Evolutionary conservation across 2,113 vertebrate genomes (phyloP).

Genomic region (Hiodon tergisus): DNA sequence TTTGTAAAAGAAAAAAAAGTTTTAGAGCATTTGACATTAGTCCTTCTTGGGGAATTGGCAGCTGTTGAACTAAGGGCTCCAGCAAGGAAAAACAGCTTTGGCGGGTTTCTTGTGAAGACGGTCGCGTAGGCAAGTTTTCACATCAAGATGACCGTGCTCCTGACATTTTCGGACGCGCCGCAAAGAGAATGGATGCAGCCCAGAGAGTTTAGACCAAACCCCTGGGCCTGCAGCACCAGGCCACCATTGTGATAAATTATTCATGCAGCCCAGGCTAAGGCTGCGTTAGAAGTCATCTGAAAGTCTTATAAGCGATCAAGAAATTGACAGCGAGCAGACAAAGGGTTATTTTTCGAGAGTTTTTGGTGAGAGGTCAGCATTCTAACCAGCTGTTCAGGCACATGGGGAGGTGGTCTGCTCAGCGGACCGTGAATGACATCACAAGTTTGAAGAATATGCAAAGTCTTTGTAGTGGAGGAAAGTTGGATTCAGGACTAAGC

Average conservation of each 20-base stretch:
- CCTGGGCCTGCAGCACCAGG: slow-evolving; percentile 55
- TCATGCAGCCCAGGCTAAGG: slow-evolving; percentile 62
- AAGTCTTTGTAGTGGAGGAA: slow-evolving; percentile 42
- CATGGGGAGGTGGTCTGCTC: slow-evolving; percentile 64
- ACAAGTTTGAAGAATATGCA: slow-evolving; percentile 59
- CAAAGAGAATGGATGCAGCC: slow-evolving; percentile 49
- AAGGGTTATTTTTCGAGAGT: slow-evolving; percentile 53
- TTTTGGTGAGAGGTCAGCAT: slow-evolving; percentile 45
- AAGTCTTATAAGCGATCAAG: slow-evolving; percentile 55
- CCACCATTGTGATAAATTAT: slow-evolving; percentile 67
- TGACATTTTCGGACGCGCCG: slow-evolving; percentile 52
- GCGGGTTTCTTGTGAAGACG: neutral
- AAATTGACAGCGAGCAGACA: slow-evolving; percentile 62
- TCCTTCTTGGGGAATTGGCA: neutral
- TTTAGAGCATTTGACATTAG: neutral
- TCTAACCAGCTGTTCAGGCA: slow-evolving; percentile 68
- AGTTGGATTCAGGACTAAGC: slow-evolving; percentile 29
- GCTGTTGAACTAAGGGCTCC: neutral
- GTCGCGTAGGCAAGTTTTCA: neutral
- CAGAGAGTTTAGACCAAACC: slow-evolving; percentile 53
- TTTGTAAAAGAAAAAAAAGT: neutral
- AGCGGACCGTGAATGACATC: slow-evolving; percentile 65
- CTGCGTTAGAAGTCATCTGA: slow-evolving; percentile 58
- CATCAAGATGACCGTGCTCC: slow-evolving; percentile 44
- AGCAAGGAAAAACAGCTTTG: neutral